These are phyloP conservation scores for Stegodyphus dumicola DNA, from an alignment of 1,140 invertebrate genomes.

Conservation along the genomic window DNA sequence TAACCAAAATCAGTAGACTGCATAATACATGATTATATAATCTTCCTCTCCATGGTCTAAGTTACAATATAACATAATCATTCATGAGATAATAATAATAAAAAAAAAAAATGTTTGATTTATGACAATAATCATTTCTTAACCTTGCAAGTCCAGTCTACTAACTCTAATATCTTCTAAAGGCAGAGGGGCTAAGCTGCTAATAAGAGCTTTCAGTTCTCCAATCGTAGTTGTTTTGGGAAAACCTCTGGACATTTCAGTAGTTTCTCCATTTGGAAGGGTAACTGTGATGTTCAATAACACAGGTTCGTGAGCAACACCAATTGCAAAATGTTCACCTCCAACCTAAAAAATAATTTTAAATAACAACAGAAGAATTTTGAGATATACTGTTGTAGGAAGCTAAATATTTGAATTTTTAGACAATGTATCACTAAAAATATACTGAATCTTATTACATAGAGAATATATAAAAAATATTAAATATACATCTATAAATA, in stretches of 20 bases:
- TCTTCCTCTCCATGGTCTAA: no score
- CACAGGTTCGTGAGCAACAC: slow-evolving; percentile 55
- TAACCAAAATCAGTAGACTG: no score
- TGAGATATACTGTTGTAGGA: not conserved
- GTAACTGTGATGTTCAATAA: slow-evolving; percentile 30
- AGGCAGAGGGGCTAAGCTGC: slow-evolving; percentile 21
- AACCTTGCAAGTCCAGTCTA: slow-evolving; percentile 50
- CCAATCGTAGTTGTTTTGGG: slow-evolving; percentile 45
- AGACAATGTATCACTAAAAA: not conserved
- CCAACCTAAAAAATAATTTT: slow-evolving; percentile 28
- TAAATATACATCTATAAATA: no score
- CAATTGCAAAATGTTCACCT: slow-evolving; percentile 43
- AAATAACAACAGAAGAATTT: not conserved
- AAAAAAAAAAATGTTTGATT: no score
- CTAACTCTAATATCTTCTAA: slow-evolving; percentile 41
- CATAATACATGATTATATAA: no score
- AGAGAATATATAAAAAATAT: no score
- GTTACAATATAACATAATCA: not conserved
- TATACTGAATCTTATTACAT: not conserved
- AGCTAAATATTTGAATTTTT: not conserved
- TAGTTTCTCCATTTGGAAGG: slow-evolving; percentile 18
- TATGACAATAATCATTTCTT: no score
- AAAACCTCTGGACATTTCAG: slow-evolving; percentile 41
- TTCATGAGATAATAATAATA: no score
- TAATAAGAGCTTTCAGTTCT: slow-evolving; percentile 32